Percentiles rank a stretch among this genome's conserved stretches.
Evolutionary conservation across 2,888 invertebrate genomes (phyloP).

Genomic region (Plemyria rubiginata): DNA sequence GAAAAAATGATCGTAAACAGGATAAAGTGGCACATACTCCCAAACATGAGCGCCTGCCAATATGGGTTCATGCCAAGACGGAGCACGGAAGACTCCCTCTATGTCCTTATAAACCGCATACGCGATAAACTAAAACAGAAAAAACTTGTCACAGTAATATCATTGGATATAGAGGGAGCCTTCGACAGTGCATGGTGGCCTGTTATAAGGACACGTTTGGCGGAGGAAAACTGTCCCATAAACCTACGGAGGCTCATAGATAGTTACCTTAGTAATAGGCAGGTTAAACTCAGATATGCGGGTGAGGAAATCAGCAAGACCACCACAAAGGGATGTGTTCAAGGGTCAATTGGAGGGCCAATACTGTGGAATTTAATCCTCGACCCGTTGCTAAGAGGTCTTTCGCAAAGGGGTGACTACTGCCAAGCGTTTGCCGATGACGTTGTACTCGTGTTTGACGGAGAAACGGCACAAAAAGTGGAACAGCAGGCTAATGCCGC

Average conservation of each 20-base stretch:
- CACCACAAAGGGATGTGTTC: slow-evolving; percentile 8
- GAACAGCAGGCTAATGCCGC: slow-evolving; percentile 30
- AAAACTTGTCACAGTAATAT: slow-evolving; percentile 1
- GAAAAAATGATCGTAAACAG: slow-evolving; percentile 7
- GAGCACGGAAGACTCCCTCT: slow-evolving; percentile 18
- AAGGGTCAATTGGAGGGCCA: slow-evolving; percentile 9
- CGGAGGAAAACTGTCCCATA: slow-evolving; percentile 15
- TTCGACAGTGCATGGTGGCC: slow-evolving; percentile 15
- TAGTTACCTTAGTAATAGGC: slow-evolving; percentile 24
- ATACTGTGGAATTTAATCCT: slow-evolving; percentile 36
- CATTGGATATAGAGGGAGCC: slow-evolving; percentile 3
- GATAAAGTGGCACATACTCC: slow-evolving; percentile 12
- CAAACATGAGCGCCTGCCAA: slow-evolving; percentile 2
- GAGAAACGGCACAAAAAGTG: slow-evolving; percentile 16
- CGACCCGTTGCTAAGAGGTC: slow-evolving; percentile 22
- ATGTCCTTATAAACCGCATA: slow-evolving; percentile 1
- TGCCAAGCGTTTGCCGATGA: slow-evolving; percentile 25
- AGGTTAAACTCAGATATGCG: slow-evolving; percentile 28
- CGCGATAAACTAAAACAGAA: neutral
- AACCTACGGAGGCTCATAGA: slow-evolving; percentile 11
- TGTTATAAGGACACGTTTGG: slow-evolving; percentile 9
- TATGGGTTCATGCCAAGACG: slow-evolving; percentile 10
- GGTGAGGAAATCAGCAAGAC: slow-evolving; percentile 17
- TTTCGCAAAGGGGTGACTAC: neutral
- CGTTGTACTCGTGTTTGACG: slow-evolving; percentile 24